phyloP scores from a whole-genome alignment of 1,140 invertebrate genomes.

The Telenomus remus region DNA sequence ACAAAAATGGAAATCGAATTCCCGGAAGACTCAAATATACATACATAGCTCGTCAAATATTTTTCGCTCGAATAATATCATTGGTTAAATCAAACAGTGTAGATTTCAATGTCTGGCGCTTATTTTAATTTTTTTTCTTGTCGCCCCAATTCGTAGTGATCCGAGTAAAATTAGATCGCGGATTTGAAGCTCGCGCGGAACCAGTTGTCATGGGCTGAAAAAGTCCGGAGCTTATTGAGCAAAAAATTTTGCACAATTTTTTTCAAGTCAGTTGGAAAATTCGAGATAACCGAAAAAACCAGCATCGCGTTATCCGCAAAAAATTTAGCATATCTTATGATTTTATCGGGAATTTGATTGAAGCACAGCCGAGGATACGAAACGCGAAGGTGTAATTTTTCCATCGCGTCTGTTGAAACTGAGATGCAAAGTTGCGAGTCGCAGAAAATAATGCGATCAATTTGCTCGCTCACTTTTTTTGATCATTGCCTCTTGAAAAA shows the following conservation, averaged over 20 bases:
- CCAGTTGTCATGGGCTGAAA: constrained; percentile 12
- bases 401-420: not conserved
- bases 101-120: not conserved
- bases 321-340: not conserved
- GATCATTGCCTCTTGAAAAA: too few relatives aligned
- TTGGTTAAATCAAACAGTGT: too few relatives aligned
- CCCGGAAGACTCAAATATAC: not conserved
- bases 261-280: constrained; percentile 21
- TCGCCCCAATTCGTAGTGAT: not conserved
- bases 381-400: too few relatives aligned
- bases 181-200: not conserved
- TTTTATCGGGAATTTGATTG: constrained; percentile 25
- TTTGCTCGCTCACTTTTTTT: constrained; percentile 1
- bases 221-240: constrained; percentile 19
- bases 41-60: too few relatives aligned
- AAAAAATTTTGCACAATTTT: not conserved
- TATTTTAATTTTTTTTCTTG: not conserved
- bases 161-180: not conserved
- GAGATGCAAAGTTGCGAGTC: constrained; percentile 8
- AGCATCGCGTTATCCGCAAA: constrained; percentile 8
- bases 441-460: constrained; percentile 11
- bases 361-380: not conserved
- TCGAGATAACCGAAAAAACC: not conserved
- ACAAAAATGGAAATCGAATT: constrained; percentile 14
- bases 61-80: too few relatives aligned